These are phyloP conservation scores for Andrena minutula DNA, from an alignment of 2,888 invertebrate species.

Conservation along the genomic window DNA sequence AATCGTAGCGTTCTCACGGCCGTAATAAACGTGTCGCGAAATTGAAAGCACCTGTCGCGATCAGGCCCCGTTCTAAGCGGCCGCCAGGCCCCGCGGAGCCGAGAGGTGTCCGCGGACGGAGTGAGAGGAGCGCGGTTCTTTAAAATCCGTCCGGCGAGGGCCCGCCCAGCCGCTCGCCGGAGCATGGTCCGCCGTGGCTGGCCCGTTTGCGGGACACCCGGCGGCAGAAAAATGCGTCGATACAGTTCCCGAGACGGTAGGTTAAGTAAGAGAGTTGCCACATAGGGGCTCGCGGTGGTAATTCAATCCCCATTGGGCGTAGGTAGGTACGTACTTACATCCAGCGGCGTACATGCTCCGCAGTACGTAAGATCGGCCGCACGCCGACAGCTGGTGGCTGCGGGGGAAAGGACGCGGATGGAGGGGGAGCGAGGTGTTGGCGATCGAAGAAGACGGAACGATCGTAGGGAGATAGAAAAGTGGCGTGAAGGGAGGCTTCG, in stretches of 20 bases:
- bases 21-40: conserved; percentile 13
- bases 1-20: conserved; percentile 21
- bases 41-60: conserved; percentile 30
- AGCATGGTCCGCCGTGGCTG: conserved; percentile 36
- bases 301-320: conserved; percentile 76
- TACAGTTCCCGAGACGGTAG: conserved; percentile 81
- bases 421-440: neutral
- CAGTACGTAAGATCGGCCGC: conserved; percentile 68
- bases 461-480: conserved; percentile 37
- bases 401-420: neutral
- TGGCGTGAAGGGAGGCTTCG: conserved; percentile 38
- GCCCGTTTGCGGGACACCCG: conserved; percentile 72
- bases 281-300: conserved; percentile 81
- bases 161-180: conserved; percentile 12
- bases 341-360: conserved; percentile 63
- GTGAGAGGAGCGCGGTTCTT: conserved; percentile 41
- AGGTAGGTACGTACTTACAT: conserved; percentile 72
- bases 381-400: conserved; percentile 52
- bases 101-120: neutral
- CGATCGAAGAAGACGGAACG: conserved; percentile 11
- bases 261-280: conserved; percentile 82
- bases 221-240: conserved; percentile 78
- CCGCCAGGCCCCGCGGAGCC: neutral
- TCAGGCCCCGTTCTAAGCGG: conserved; percentile 14
- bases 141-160: conserved; percentile 41